These are phyloP conservation scores for Urocitellus parryii DNA, from an alignment of 2,113 vertebrate species.

Conservation along the genomic window DNA sequence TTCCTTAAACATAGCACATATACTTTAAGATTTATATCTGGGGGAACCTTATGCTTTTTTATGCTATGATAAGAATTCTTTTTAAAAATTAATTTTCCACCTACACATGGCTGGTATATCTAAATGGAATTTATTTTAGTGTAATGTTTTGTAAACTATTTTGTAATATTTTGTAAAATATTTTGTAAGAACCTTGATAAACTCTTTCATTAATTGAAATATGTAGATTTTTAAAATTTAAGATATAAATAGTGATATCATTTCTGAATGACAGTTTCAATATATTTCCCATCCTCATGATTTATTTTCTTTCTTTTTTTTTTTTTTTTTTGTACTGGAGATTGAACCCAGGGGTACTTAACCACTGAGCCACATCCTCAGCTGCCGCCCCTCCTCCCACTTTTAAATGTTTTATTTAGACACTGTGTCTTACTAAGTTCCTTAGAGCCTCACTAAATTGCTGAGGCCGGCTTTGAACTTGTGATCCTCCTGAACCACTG, in stretches of 20 bases:
- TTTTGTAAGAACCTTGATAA: background rate
- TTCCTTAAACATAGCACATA: background rate
- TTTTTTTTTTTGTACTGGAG: too few relatives aligned
- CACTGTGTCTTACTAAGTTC: too few relatives aligned
- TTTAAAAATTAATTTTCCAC: background rate
- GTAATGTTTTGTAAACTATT: background rate
- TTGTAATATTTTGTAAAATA: background rate
- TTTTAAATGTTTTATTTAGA: too few relatives aligned
- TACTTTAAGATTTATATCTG: background rate
- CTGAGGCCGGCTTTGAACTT: too few relatives aligned
- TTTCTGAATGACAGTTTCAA: background rate
- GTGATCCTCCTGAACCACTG: too few relatives aligned
- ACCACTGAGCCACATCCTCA: too few relatives aligned
- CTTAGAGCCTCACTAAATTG: too few relatives aligned
- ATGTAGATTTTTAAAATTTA: background rate
- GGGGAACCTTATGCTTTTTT: background rate
- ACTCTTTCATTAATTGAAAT: background rate
- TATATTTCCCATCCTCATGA: background rate
- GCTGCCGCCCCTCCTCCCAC: too few relatives aligned
- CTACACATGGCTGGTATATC: background rate
- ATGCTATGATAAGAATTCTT: background rate
- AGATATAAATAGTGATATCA: background rate
- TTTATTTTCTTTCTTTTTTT: background rate
- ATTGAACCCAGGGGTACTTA: too few relatives aligned
- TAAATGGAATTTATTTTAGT: slow-evolving; percentile 27